Conservation (phyloP, 1,140 invertebrate genomes). For the Habropoda laboriosa region DNA sequence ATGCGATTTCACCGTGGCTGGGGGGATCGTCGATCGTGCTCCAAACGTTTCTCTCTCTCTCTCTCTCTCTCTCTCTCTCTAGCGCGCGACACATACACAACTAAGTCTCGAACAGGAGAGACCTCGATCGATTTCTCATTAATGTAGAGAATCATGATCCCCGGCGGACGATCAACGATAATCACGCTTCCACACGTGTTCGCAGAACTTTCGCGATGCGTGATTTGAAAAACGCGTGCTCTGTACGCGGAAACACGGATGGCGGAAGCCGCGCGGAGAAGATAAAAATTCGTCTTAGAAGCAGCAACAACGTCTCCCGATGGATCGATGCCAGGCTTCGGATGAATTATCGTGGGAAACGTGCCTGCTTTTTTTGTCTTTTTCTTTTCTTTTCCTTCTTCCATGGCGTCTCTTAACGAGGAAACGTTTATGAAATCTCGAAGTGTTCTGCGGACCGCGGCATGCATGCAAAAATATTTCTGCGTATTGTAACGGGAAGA, state of each 20-base stretch:
- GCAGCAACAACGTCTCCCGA: too few species aligned
- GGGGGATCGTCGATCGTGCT: constrained; percentile 18
- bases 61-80: too few species aligned
- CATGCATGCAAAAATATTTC: constrained; percentile 60
- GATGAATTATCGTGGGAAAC: constrained; percentile 25
- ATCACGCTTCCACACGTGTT: constrained; percentile 15
- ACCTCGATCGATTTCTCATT: constrained; percentile 46
- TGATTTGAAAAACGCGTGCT: constrained; percentile 14
- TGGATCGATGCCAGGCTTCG: neutral
- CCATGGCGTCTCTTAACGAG: constrained; percentile 25
- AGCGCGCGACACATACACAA: neutral
- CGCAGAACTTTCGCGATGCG: constrained; percentile 14
- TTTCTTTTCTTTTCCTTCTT: neutral
- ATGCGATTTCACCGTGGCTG: constrained; percentile 30
- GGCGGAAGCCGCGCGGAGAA: too few species aligned
- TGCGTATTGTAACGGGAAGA: constrained; percentile 52
- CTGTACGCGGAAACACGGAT: neutral
- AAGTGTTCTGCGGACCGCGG: constrained; percentile 38
- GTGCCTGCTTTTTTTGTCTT: neutral
- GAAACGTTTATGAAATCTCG: constrained; percentile 62
- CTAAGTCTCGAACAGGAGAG: neutral
- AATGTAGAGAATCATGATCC: constrained; percentile 4
- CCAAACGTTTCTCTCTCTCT: constrained; percentile 9
- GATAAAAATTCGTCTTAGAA: neutral
- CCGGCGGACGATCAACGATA: constrained; percentile 21